phyloP scores from a whole-genome alignment of 2,113 vertebrate species.

The Zosterops lateralis region DNA sequence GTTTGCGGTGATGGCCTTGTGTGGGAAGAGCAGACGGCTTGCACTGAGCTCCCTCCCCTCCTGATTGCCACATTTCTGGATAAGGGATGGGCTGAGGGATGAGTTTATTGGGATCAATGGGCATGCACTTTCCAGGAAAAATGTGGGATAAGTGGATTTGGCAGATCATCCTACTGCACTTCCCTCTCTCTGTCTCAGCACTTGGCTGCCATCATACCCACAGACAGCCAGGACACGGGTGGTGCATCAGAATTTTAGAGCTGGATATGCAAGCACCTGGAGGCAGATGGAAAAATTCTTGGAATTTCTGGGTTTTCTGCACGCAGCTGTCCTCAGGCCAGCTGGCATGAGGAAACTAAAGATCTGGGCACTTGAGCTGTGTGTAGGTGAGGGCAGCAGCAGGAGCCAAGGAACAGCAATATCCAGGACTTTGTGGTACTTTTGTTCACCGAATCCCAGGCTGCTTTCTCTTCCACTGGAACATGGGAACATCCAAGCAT shows the following conservation, averaged over 20 bases:
- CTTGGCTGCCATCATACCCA: background rate
- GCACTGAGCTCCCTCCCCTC: background rate
- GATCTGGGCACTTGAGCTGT: rapidly evolving
- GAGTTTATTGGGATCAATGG: rapidly evolving
- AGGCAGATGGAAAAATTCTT: background rate
- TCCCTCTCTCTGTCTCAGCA: background rate
- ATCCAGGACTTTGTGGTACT: background rate
- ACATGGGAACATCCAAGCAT: background rate
- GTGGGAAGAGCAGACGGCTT: background rate
- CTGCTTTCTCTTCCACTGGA: background rate
- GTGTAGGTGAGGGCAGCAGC: background rate
- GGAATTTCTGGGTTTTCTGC: background rate
- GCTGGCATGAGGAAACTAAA: background rate
- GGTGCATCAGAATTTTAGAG: background rate
- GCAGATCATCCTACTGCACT: background rate
- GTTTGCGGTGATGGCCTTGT: background rate
- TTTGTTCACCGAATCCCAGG: rapidly evolving
- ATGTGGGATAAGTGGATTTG: rapidly evolving
- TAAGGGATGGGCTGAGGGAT: rapidly evolving
- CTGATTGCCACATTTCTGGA: background rate
- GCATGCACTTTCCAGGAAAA: background rate
- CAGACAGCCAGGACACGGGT: background rate
- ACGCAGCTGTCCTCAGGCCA: background rate
- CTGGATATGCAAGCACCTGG: background rate
- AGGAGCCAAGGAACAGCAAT: background rate